Conservation (phyloP, 1,140 invertebrate species). For the Drosophila ironensis region DNA sequence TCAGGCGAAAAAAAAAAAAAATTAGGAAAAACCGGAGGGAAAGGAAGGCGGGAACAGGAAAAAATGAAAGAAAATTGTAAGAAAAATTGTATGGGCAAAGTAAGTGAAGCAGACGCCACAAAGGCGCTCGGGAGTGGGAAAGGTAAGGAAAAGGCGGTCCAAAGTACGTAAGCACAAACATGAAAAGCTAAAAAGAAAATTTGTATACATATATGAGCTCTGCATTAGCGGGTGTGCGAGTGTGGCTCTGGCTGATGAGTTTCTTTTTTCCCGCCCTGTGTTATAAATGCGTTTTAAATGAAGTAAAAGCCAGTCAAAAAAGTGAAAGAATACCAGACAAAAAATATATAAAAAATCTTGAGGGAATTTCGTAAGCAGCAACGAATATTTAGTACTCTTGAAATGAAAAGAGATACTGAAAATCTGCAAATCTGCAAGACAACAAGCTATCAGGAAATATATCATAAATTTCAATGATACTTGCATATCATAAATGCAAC, state of each 20-base stretch:
- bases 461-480: no score
- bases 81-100: slow-evolving; percentile 74
- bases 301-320: slow-evolving; percentile 74
- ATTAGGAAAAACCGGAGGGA: slow-evolving; percentile 39
- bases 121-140: slow-evolving; percentile 40
- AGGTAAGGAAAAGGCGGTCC: background rate
- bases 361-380: background rate
- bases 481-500: no score
- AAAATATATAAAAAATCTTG: slow-evolving; percentile 19
- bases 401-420: no score
- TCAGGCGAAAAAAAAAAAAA: slow-evolving; percentile 7
- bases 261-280: slow-evolving; percentile 62
- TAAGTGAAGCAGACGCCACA: slow-evolving; percentile 72
- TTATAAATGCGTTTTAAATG: slow-evolving; percentile 81
- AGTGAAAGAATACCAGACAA: slow-evolving; percentile 17
- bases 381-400: slow-evolving; percentile 12
- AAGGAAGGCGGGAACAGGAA: background rate
- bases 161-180: slow-evolving; percentile 61
- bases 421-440: no score
- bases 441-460: no score
- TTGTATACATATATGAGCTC: slow-evolving; percentile 71
- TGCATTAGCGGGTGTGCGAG: slow-evolving; percentile 48
- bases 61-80: slow-evolving; percentile 66
- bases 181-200: slow-evolving; percentile 79
- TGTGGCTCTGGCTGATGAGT: slow-evolving; percentile 65